A percentile compares a stretch with the other conserved stretches of the same genome.
phyloP scores from a whole-genome alignment of 2,888 invertebrate species.

The Drosophila testacea region DNA sequence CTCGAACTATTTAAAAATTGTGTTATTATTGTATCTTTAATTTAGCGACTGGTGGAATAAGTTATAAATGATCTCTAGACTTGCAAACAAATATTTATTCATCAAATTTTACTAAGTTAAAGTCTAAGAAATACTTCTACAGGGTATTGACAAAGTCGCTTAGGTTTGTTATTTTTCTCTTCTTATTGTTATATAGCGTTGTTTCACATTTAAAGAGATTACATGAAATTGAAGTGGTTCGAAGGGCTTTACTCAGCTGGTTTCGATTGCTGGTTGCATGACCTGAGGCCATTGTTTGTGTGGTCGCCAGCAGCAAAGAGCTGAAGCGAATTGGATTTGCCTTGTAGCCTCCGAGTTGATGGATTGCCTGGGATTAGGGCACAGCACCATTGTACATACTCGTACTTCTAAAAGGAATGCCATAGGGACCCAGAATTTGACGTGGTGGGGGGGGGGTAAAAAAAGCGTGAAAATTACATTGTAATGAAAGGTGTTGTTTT shows the following conservation, averaged over 20 bases:
- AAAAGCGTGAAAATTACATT: conserved; percentile 57
- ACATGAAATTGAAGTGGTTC: conserved; percentile 76
- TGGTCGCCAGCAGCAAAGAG: conserved; percentile 48
- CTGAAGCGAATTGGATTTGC: conserved; percentile 77
- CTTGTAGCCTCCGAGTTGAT: conserved; percentile 65
- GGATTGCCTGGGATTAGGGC: conserved; percentile 72
- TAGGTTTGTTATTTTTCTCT: not conserved
- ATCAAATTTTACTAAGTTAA: too few species aligned
- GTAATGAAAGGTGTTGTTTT: conserved; percentile 47
- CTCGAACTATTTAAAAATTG: too few species aligned
- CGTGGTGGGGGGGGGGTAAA: not conserved
- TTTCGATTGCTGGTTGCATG: conserved; percentile 48
- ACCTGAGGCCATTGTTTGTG: conserved; percentile 66
- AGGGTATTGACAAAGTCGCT: conserved; percentile 1
- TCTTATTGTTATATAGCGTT: conserved; percentile 43
- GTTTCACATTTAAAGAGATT: conserved; percentile 78
- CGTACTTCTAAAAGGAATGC: conserved; percentile 34
- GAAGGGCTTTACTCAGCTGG: conserved; percentile 35
- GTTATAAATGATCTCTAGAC: too few species aligned
- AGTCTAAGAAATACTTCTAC: not conserved
- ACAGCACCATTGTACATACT: conserved; percentile 17
- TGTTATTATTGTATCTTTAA: too few species aligned
- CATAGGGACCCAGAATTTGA: not conserved
- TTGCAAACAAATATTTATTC: too few species aligned
- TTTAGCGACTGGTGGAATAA: too few species aligned